phyloP scores from a whole-genome alignment of 2,113 vertebrate species.

The Grus americana region DNA sequence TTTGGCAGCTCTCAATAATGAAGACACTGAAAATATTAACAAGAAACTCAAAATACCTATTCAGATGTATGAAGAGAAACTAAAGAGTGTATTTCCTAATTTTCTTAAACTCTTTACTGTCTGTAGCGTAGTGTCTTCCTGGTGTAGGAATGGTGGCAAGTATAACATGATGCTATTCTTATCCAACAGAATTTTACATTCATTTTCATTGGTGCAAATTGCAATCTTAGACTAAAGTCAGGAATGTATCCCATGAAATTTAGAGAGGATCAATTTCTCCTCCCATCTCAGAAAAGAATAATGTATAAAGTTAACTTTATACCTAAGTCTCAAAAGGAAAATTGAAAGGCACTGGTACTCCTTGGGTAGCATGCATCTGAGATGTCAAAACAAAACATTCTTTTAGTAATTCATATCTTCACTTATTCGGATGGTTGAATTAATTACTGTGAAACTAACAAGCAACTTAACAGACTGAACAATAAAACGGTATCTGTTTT shows the following conservation, averaged over 20 bases:
- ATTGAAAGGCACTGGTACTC: not conserved
- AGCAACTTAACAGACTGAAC: not conserved
- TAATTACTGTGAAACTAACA: not conserved
- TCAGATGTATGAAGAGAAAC: not conserved
- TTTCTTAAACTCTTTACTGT: not conserved
- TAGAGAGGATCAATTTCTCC: not conserved
- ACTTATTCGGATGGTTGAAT: not conserved
- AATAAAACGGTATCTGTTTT: not conserved
- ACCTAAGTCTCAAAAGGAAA: not conserved
- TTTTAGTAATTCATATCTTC: not conserved
- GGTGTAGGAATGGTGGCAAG: not conserved
- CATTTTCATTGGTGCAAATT: not conserved
- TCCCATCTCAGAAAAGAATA: not conserved
- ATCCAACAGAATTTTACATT: not conserved
- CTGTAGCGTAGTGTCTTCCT: not conserved
- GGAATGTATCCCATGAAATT: not conserved
- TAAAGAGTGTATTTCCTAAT: not conserved
- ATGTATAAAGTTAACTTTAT: not conserved
- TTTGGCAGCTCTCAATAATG: not conserved
- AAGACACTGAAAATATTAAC: not conserved
- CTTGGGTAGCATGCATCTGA: not conserved
- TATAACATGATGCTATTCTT: not conserved
- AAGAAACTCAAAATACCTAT: not conserved
- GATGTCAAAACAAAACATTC: not conserved
- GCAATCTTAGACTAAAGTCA: not conserved